Conservation (phyloP, 1,140 invertebrate species). For the Rhopalosiphum maidis region DNA sequence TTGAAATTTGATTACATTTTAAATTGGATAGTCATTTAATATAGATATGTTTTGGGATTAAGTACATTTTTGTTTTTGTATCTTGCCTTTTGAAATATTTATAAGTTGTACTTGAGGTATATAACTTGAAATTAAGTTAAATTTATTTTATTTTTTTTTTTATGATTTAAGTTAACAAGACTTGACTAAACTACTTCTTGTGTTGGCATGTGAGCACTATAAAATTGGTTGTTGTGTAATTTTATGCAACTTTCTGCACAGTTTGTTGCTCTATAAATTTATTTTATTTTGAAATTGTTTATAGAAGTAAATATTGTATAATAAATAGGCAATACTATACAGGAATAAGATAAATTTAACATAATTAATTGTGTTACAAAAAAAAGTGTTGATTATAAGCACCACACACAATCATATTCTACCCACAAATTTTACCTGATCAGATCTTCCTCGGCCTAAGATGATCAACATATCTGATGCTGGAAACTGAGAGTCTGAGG, state of each 20-base stretch:
- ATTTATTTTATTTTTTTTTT: neutral
- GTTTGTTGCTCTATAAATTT: neutral
- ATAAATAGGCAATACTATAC: too few species aligned
- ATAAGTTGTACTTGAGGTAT: neutral
- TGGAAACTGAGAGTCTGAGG: conserved; percentile 42
- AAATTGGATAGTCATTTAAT: too few species aligned
- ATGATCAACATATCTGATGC: conserved; percentile 52
- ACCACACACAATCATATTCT: neutral
- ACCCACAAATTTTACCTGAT: conserved; percentile 18
- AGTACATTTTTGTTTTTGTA: too few species aligned
- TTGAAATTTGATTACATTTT: too few species aligned
- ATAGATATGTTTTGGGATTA: too few species aligned
- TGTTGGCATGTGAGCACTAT: neutral
- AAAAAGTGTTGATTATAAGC: neutral
- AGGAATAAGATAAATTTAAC: neutral
- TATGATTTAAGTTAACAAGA: neutral
- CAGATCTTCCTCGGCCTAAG: conserved; percentile 38
- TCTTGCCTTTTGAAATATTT: too few species aligned
- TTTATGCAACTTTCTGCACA: neutral
- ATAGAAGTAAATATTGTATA: too few species aligned
- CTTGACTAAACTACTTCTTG: neutral
- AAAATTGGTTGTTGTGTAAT: neutral
- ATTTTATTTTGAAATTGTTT: neutral
- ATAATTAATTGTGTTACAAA: neutral
- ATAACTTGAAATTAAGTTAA: neutral